Evolutionary conservation across 2,888 invertebrate species (phyloP), one percentile per base, ranked within the genome.

Genomic region (Masnerella sp.): DNA sequence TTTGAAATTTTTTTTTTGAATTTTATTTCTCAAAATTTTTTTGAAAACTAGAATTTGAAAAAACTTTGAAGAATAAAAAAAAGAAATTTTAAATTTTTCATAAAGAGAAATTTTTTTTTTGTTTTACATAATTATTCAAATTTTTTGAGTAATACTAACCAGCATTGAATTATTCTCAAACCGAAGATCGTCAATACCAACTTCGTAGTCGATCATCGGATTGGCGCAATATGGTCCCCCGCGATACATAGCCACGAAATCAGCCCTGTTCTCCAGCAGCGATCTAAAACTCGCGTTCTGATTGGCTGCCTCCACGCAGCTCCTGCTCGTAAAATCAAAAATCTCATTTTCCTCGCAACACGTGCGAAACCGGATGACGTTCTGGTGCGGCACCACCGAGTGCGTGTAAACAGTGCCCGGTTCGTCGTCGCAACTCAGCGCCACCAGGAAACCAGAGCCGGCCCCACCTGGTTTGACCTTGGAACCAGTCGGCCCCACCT

Each of bases 161-260:
- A 58, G 54, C 34, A 58, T 25, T 0, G 58, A 22, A 34, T 56
- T 5, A 15, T 36, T 32, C 1, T 51, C 51, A 25, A 59, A 18
- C 17, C 40, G 20, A 18, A 68, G 17, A 17, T 58, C 42, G 0
- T 22, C 28, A 8, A 42, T 0, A 1, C 5, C 25, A 22, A 67
- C 51, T 17, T 67, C 51, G 12, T 67, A 67, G 20, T 67, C 58
- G 5, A 67, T 51, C 58, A 58, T 67, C n/a, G 67, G 22, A 58
- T 51, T 67, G 2, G 14, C 9, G 14, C 67, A 67, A 11, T 51
- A 51, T 0, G 58, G 67, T 12, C 58, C 67, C 0, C 58, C 58
- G 20, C 34, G 56, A 40, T 58, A 67, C 14, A 69, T 5, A 7
- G 7, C 47, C n/a, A 69, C 32, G 11, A 61, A 54, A 20, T 70